Evolutionary conservation across 2,113 vertebrate species (phyloP).

Genomic region (Vulpes vulpes): DNA sequence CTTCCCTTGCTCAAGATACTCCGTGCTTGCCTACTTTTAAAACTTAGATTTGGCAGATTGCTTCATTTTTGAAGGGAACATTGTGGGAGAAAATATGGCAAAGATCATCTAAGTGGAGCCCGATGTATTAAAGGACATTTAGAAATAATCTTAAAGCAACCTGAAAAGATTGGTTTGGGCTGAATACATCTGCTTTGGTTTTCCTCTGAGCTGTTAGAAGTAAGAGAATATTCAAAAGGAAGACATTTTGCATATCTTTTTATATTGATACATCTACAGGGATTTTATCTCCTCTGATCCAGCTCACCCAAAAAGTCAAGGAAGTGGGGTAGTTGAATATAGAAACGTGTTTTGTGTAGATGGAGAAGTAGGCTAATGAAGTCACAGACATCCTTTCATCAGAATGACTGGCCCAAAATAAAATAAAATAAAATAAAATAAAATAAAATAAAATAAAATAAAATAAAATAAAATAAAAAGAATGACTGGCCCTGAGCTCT

Average conservation of each 20-base stretch:
- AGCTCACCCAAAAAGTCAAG: not conserved
- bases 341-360: not conserved
- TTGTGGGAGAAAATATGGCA: not conserved
- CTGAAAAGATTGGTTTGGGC: not conserved
- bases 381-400: not conserved
- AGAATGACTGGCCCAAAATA: not conserved
- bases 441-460: too few relatives aligned
- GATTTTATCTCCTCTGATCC: not conserved
- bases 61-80: constrained; percentile 36
- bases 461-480: too few relatives aligned
- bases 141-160: not conserved
- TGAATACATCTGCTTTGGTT: not conserved
- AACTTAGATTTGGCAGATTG: not conserved
- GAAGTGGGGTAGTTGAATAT: not conserved
- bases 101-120: not conserved
- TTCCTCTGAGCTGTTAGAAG: constrained; percentile 26
- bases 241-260: not conserved
- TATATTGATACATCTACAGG: not conserved
- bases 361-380: not conserved
- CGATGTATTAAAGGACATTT: not conserved
- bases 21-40: not conserved
- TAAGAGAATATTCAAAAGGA: constrained; percentile 12
- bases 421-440: too few relatives aligned
- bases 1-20: not conserved
- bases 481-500: not conserved